Percentiles rank a stretch among this genome's conserved stretches.
Evolutionary conservation across 2,797 vertebrate species (phyloP).

Genomic region (Myiotriccus ornatus): DNA sequence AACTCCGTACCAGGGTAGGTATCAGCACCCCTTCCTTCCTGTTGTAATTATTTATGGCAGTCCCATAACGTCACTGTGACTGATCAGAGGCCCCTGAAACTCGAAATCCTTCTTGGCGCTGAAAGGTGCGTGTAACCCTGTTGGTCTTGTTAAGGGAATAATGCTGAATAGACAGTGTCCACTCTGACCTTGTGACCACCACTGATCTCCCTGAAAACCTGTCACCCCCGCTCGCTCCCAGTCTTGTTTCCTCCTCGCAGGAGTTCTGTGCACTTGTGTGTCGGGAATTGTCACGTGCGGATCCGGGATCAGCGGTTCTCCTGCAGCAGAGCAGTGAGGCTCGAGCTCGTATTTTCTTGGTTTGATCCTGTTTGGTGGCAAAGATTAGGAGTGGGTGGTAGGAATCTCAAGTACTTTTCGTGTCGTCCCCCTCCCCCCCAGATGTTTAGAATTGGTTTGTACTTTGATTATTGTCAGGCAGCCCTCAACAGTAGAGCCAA

Average conservation of each 20-base stretch:
- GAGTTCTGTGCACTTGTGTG: background rate
- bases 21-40: background rate
- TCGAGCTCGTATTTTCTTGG: background rate
- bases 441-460: background rate
- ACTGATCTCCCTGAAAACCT: slow-evolving; percentile 1
- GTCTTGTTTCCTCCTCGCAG: background rate
- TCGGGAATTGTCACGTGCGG: fast-evolving
- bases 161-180: background rate
- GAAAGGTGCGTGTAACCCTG: background rate
- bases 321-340: background rate
- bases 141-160: background rate
- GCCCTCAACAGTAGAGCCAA: fast-evolving
- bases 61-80: background rate
- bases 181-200: background rate
- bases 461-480: background rate
- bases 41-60: background rate
- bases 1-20: background rate
- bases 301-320: background rate
- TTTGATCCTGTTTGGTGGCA: slow-evolving; percentile 7
- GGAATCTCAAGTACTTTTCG: background rate
- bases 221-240: background rate
- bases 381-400: background rate
- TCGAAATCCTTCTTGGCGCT: background rate
- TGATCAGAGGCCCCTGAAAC: background rate
- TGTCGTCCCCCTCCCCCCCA: fast-evolving